These are phyloP conservation scores for Tigriopus californicus DNA, from an alignment of 2,888 invertebrate genomes.

Conservation along the genomic window DNA sequence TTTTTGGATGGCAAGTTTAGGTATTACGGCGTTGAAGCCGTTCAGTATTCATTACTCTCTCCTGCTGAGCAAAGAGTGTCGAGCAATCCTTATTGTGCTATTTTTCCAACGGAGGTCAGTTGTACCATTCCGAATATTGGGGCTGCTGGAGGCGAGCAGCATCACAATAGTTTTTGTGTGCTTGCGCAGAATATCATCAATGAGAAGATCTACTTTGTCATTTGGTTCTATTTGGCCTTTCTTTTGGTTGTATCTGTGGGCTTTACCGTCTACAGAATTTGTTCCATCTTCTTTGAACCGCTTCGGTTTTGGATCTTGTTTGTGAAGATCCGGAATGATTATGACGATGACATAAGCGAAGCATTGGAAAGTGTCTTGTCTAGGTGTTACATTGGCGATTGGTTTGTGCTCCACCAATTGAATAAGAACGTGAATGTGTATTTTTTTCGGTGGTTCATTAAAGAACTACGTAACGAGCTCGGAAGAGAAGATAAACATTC, in stretches of 20 bases:
- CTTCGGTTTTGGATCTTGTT: conserved; percentile 4
- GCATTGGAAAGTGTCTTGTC: background rate
- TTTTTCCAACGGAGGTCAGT: conserved; percentile 12
- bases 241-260: background rate
- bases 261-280: background rate
- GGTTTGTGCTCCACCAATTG: conserved; percentile 3
- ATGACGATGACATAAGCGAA: background rate
- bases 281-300: conserved; percentile 12
- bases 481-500: background rate
- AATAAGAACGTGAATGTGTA: background rate
- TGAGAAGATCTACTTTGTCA: conserved; percentile 6
- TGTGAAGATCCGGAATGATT: background rate
- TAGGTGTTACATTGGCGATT: conserved; percentile 2
- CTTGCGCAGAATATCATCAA: conserved; percentile 9
- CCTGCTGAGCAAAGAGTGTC: background rate
- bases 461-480: conserved; percentile 3
- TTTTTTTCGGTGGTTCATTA: conserved; percentile 6
- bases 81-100: conserved; percentile 5
- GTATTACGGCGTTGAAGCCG: conserved; percentile 4
- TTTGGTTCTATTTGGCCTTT: conserved; percentile 9
- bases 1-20: conserved; percentile 8
- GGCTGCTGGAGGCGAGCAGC: conserved; percentile 11
- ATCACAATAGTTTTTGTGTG: conserved; percentile 5
- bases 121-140: conserved; percentile 15
- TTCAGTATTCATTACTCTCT: background rate